Percentiles rank a stretch among this genome's conserved stretches.
These are phyloP conservation scores for Pseudomyrmex pallidus DNA, from an alignment of 1,140 invertebrate species.

Conservation along the genomic window DNA sequence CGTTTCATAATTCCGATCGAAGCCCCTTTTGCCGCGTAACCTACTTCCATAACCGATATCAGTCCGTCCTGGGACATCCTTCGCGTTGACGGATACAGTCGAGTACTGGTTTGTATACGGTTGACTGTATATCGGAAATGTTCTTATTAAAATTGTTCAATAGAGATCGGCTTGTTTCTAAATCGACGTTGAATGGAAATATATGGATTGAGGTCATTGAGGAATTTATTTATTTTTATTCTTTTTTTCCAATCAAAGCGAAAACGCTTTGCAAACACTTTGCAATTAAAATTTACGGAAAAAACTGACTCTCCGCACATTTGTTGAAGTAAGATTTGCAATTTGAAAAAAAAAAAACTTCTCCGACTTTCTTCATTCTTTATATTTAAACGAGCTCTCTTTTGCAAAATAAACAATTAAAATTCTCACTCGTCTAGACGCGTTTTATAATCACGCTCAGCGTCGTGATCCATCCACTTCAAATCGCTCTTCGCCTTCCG, in stretches of 20 bases:
- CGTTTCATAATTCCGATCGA: constrained; percentile 39
- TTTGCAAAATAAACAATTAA: neutral
- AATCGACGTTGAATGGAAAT: constrained; percentile 27
- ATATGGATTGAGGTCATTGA: constrained; percentile 12
- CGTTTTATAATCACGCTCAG: constrained; percentile 22
- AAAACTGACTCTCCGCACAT: too few species aligned
- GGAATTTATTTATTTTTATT: constrained; percentile 8
- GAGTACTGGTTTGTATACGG: constrained; percentile 10
- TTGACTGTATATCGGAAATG: constrained; percentile 37
- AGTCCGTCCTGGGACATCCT: neutral
- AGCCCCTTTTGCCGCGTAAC: constrained; percentile 61
- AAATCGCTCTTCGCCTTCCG: constrained; percentile 73
- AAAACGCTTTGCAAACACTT: too few species aligned
- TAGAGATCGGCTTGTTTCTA: constrained; percentile 22
- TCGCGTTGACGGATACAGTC: neutral
- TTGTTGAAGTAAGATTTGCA: too few species aligned
- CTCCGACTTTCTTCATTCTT: too few species aligned
- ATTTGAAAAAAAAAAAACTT: too few species aligned
- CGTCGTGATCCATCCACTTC: constrained; percentile 74
- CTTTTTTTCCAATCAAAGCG: neutral
- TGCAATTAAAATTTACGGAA: too few species aligned
- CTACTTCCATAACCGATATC: constrained; percentile 38
- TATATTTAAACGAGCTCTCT: too few species aligned
- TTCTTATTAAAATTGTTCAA: constrained; percentile 39
- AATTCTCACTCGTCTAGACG: constrained; percentile 50